These are phyloP conservation scores for Drosophila sulfurigaster DNA, from an alignment of 1,140 invertebrate genomes.

Conservation along the genomic window DNA sequence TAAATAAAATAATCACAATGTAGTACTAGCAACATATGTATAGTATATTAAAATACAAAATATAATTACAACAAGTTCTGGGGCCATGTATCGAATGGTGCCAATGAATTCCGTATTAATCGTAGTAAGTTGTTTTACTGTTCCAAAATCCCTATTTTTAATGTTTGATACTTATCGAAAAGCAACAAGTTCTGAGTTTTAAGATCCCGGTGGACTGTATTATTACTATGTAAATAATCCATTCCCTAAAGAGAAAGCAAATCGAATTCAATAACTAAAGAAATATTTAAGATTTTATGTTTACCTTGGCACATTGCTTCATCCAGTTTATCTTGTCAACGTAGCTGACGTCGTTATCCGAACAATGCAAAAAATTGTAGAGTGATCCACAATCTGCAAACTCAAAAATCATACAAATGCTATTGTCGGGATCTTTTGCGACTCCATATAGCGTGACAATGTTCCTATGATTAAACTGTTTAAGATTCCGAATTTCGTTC, in stretches of 20 bases:
- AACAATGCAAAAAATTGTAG: background rate
- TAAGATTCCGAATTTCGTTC: too few species aligned
- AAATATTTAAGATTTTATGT: background rate
- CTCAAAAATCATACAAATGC: background rate
- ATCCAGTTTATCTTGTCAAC: slow-evolving; percentile 5
- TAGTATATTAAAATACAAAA: background rate
- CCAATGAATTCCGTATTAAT: background rate
- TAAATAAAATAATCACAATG: background rate
- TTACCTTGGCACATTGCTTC: slow-evolving; percentile 20
- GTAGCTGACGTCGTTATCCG: background rate
- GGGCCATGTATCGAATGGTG: slow-evolving; percentile 1
- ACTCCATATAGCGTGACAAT: background rate
- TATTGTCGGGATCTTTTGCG: too few species aligned
- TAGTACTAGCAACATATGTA: background rate
- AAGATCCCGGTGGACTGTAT: background rate
- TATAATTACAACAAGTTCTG: background rate
- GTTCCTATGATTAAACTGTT: background rate
- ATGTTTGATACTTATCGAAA: background rate
- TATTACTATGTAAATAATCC: slow-evolving; percentile 1
- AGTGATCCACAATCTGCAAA: slow-evolving; percentile 1
- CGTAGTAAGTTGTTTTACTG: background rate
- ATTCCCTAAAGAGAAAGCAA: background rate
- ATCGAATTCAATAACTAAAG: background rate
- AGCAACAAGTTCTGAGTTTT: slow-evolving; percentile 7
- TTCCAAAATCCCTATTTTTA: slow-evolving; percentile 21